Evolutionary conservation across 2,113 vertebrate species (phyloP).

Genomic region (Hyla sarda): DNA sequence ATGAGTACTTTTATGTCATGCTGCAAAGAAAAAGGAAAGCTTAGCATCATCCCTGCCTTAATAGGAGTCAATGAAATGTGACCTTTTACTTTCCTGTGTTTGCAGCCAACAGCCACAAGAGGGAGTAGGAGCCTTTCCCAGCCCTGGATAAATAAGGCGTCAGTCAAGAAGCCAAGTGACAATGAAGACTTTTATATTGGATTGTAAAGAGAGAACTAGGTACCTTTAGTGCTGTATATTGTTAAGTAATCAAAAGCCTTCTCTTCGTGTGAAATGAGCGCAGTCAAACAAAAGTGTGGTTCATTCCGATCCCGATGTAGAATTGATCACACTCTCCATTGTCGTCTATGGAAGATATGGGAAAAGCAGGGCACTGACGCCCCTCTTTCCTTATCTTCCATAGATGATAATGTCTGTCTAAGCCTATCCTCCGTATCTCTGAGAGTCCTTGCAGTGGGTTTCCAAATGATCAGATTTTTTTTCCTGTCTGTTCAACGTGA

Average conservation of each 20-base stretch:
- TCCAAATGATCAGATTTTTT: no score
- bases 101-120: slow-evolving; percentile 38
- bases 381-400: no score
- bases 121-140: slow-evolving; percentile 48
- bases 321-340: no score
- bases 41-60: neutral
- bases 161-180: neutral
- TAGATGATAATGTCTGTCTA: no score
- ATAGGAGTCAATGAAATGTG: neutral
- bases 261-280: neutral
- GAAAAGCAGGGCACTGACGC: no score
- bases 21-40: neutral
- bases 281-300: no score
- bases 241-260: neutral
- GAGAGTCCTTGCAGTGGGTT: no score
- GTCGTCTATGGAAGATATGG: no score
- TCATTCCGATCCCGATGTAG: no score
- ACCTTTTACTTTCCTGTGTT: neutral
- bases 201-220: neutral
- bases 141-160: neutral
- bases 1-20: no score
- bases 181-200: neutral
- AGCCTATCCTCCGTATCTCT: no score
- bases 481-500: no score
- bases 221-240: neutral